A percentile compares a stretch with the other conserved stretches of the same genome.
phyloP scores from a whole-genome alignment of 2,797 vertebrate species.

The Phylloscopus collybita region DNA sequence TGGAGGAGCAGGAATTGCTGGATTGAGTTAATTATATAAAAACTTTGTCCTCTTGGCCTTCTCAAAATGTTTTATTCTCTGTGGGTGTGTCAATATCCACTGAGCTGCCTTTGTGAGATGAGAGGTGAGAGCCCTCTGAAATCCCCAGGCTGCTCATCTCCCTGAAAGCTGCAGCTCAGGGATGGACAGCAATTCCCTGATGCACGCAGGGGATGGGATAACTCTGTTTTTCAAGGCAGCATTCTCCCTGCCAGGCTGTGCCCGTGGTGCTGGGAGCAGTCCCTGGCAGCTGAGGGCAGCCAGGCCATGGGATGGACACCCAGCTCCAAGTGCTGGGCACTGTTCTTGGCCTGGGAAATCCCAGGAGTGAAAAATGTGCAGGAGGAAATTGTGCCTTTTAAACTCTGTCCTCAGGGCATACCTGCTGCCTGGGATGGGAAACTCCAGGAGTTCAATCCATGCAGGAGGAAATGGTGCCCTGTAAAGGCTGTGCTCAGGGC shows the following conservation, averaged over 20 bases:
- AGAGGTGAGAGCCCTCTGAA: neutral
- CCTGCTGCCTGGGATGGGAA: neutral
- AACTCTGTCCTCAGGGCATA: neutral
- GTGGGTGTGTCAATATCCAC: neutral
- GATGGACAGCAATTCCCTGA: neutral
- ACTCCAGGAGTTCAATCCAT: neutral
- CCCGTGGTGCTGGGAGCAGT: rapidly evolving
- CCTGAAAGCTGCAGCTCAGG: neutral
- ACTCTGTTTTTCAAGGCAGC: neutral
- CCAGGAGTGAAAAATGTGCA: neutral
- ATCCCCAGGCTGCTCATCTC: neutral
- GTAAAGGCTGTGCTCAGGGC: neutral
- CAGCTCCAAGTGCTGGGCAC: neutral
- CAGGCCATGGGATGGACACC: neutral
- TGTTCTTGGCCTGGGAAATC: neutral
- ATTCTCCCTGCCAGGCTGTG: neutral
- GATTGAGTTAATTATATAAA: neutral
- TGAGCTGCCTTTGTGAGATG: neutral
- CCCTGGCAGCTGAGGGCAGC: neutral
- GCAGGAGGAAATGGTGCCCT: neutral
- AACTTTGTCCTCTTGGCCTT: neutral
- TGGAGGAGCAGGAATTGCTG: neutral
- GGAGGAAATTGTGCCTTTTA: neutral
- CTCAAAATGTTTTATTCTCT: neutral
- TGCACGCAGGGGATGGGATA: rapidly evolving